Percentiles rank a stretch among this genome's conserved stretches.
These are phyloP conservation scores for Rhingia campestris DNA, from an alignment of 2,888 invertebrate species.

Conservation along the genomic window DNA sequence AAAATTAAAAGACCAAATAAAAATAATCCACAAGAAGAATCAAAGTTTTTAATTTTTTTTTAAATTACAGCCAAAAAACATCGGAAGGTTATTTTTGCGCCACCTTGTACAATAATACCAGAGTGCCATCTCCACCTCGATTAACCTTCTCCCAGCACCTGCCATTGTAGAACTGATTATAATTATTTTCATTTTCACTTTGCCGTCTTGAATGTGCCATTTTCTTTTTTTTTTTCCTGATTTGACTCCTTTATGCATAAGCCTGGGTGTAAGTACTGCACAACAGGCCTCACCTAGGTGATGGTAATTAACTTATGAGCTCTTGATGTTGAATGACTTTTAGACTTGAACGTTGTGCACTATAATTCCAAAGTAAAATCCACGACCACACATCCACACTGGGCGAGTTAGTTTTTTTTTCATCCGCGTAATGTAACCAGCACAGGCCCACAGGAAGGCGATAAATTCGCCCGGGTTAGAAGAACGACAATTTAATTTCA, in stretches of 20 bases:
- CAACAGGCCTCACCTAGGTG: conserved; percentile 6
- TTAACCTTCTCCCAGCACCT: conserved; percentile 23
- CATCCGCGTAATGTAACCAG: conserved; percentile 33
- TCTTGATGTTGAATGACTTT: conserved; percentile 1
- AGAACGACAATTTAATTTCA: conserved; percentile 60
- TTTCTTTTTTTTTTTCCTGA: neutral
- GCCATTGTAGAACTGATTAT: conserved; percentile 57
- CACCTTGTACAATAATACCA: no score
- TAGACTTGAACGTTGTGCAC: neutral
- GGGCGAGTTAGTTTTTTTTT: neutral
- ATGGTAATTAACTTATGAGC: conserved; percentile 46
- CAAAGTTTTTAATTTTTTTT: no score
- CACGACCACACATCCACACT: neutral
- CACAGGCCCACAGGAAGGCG: conserved; percentile 38
- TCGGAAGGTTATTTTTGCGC: no score
- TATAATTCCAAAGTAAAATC: conserved; percentile 21
- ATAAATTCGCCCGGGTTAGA: conserved; percentile 41
- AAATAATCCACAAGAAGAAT: no score
- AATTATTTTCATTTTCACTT: conserved; percentile 46
- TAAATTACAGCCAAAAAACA: no score
- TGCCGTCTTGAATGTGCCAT: conserved; percentile 25
- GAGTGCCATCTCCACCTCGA: no score
- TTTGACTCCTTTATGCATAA: conserved; percentile 28
- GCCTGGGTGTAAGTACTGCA: conserved; percentile 26
- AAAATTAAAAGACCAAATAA: no score